Conservation (phyloP, 2,888 invertebrate species). For the Trissonchulus sp. region DNA sequence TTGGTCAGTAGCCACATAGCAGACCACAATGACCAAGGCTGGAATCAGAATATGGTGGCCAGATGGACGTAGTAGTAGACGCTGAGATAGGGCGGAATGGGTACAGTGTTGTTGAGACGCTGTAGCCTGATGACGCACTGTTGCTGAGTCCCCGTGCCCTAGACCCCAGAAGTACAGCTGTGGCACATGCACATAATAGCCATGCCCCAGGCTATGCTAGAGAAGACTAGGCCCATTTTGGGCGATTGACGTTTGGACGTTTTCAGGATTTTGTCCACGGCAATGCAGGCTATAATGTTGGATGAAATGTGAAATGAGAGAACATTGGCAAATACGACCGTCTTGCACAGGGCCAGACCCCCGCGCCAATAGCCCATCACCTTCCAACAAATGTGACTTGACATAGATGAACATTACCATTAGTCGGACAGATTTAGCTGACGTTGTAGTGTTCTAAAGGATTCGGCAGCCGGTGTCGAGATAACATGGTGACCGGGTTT, state of each 20-base stretch:
- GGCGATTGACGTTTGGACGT: neutral
- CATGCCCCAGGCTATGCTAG: neutral
- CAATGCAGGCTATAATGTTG: conserved; percentile 22
- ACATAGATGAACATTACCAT: conserved; percentile 19
- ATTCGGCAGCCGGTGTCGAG: neutral
- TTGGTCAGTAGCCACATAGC: conserved; percentile 9
- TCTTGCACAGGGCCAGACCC: neutral
- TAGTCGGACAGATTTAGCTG: conserved; percentile 20
- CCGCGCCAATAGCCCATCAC: conserved; percentile 14
- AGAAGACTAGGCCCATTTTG: neutral
- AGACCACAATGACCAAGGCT: neutral
- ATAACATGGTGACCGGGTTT: neutral
- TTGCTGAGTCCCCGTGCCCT: neutral
- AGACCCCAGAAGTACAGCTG: conserved; percentile 4
- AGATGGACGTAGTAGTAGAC: conserved; percentile 20
- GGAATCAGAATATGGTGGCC: conserved; percentile 25
- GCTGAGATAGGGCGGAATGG: neutral
- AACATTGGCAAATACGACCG: conserved; percentile 7
- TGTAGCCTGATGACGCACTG: neutral
- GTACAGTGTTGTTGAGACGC: neutral
- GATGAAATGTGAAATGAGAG: conserved; percentile 23
- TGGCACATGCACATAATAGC: conserved; percentile 19
- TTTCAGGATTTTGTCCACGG: neutral
- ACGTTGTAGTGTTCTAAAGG: conserved; percentile 4
- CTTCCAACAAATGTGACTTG: conserved; percentile 11